These are phyloP conservation scores for Coenonympha arcania DNA, from an alignment of 2,888 invertebrate species.

Conservation along the genomic window DNA sequence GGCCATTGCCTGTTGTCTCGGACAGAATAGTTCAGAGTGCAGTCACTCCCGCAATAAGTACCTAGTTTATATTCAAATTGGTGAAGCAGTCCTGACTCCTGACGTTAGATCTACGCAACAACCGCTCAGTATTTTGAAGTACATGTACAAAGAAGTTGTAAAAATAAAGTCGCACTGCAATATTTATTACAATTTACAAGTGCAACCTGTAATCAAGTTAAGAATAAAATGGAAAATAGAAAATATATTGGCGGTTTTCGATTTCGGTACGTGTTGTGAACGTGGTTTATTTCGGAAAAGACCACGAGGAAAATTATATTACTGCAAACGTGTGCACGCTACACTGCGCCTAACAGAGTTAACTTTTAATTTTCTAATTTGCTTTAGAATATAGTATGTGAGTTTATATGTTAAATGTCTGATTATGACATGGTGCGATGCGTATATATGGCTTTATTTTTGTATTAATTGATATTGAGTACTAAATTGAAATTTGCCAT, in stretches of 20 bases:
- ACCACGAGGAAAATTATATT: constrained; percentile 53
- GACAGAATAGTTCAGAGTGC: constrained; percentile 18
- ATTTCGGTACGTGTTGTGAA: constrained; percentile 27
- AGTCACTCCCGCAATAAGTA: constrained; percentile 29
- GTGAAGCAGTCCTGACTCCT: constrained; percentile 24
- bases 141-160: no score
- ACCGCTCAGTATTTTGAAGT: constrained; percentile 13
- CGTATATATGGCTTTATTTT: background rate
- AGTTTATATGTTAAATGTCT: background rate
- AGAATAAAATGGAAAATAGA: constrained; percentile 27
- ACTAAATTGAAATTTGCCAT: no score
- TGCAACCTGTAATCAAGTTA: constrained; percentile 14
- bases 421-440: background rate
- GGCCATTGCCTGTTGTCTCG: constrained; percentile 2
- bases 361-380: constrained; percentile 4
- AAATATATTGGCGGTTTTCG: constrained; percentile 32
- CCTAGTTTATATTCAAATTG: constrained; percentile 59
- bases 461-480: background rate
- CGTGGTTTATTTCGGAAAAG: constrained; percentile 33
- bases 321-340: constrained; percentile 43
- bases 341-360: constrained; percentile 14
- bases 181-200: constrained; percentile 28
- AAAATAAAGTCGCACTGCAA: constrained; percentile 2
- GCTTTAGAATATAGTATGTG: background rate
- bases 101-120: constrained; percentile 22